A percentile compares a stretch with the other conserved stretches of the same genome.
Conservation (phyloP, 2,797 vertebrate genomes). For the Brachyalestes nurse region DNA sequence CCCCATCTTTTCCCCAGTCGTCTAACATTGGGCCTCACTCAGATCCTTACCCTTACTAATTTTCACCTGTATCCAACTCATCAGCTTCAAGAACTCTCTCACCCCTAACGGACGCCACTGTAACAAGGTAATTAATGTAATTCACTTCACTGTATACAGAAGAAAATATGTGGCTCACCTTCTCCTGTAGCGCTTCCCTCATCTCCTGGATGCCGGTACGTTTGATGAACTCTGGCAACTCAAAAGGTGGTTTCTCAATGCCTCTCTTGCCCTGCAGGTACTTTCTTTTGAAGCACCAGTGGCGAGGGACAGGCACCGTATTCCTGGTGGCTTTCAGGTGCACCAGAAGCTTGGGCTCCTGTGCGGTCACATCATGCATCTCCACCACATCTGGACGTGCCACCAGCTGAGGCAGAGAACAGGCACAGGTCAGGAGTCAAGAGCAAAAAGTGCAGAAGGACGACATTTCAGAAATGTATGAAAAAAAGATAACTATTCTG, state of each 20-base stretch:
- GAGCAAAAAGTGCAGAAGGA: neutral
- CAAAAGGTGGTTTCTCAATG: constrained; percentile 95
- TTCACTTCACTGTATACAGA: neutral
- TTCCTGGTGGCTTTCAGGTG: constrained; percentile 95
- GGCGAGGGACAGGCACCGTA: constrained; percentile 91
- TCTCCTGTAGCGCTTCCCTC: constrained; percentile 95
- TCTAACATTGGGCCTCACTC: no score
- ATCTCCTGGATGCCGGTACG: constrained; percentile 96
- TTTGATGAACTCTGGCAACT: constrained; percentile 94
- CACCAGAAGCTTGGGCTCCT: constrained; percentile 93
- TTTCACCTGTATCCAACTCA: no score
- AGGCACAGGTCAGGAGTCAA: neutral
- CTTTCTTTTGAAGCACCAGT: constrained; percentile 97
- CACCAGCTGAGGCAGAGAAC: constrained; percentile 78
- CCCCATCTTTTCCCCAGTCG: no score
- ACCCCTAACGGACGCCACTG: no score
- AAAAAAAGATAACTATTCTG: neutral
- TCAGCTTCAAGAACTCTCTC: no score
- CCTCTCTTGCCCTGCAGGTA: constrained; percentile 95
- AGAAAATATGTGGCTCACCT: constrained; percentile 71
- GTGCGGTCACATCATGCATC: constrained; percentile 95
- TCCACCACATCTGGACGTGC: constrained; percentile 93
- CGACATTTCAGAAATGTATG: no score
- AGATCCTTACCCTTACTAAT: no score
- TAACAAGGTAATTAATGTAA: no score